Evolutionary conservation across 2,113 vertebrate genomes (phyloP), one percentile per base, ranked within the genome.

Genomic region (Labrus mixtus): DNA sequence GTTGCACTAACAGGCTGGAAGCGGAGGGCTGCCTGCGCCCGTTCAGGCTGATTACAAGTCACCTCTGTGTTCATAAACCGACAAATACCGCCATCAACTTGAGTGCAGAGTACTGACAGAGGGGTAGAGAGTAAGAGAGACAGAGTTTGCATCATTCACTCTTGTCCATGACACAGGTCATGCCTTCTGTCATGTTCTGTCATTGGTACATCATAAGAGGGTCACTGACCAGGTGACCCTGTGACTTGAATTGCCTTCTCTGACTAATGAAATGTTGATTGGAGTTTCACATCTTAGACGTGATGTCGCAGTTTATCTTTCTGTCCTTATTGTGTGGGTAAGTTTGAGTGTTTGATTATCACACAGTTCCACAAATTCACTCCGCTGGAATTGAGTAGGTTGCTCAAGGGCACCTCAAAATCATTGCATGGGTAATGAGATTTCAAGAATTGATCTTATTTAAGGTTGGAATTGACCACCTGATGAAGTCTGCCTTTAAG

Each of bases 31-130:
- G 86, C 75, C 78, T 82, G 82, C 75, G 87, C 84, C 90, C 79
- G 81, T 90, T 91, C 88, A 85, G 84, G 85, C 88, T 92, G 91
- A 94, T 95, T 93, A 93, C 89, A 86, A 88, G 88, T 92, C 89
- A 93, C 89, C 89, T 93, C 87, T 90, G 79, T 89, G 90, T 90
- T 88, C 89, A 92, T 92, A 84, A 93, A 91, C 89, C 86, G 81
- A 85, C 84, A 92, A 91, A 92, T 88, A 87, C 71, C 65, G 59
- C 66, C 89, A 88, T 92, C 90, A 85, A 86, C 89, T 89, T 89
- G 79, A 77, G 79, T 63, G 64, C 76, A 39, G 54, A 33, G 58
- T 84, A 43, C 73, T 74, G 58, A 54, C 66, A 33, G 70, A 61
- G 69, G 33, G 13, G 53, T 46, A 69, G 66, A 68, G 45, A 68